These are phyloP conservation scores for Rhagoletis pomonella DNA, from an alignment of 1,140 invertebrate genomes.

Conservation along the genomic window DNA sequence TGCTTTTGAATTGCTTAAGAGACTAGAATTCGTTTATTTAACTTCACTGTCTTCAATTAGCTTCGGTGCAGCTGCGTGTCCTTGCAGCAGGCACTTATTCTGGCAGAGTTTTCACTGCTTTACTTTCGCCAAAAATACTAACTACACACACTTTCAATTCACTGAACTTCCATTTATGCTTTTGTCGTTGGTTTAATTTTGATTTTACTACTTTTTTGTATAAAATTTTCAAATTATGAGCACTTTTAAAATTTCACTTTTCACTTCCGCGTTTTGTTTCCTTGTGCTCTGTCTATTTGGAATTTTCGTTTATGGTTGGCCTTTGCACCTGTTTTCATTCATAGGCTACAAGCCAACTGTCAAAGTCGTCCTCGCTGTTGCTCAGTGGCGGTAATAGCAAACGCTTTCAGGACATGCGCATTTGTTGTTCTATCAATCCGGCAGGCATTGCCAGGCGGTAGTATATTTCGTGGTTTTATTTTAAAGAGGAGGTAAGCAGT, in stretches of 20 bases:
- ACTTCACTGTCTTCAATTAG: too few relatives aligned
- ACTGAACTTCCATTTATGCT: not conserved
- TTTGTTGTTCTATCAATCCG: not conserved
- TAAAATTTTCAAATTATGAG: not conserved
- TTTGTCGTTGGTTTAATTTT: not conserved
- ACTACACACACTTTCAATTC: not conserved
- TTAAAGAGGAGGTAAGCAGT: not conserved
- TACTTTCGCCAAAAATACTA: not conserved
- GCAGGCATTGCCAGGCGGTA: not conserved
- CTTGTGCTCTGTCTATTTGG: not conserved
- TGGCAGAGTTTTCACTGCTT: too few relatives aligned
- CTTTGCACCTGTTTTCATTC: slow-evolving; percentile 46
- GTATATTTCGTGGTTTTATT: not conserved
- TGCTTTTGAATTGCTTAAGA: too few relatives aligned
- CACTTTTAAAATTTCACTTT: slow-evolving; percentile 15
- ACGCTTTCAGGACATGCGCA: not conserved
- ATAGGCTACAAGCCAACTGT: slow-evolving; percentile 1
- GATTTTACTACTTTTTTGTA: not conserved
- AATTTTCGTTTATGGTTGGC: slow-evolving; percentile 25
- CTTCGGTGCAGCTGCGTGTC: not conserved
- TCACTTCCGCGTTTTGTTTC: slow-evolving; percentile 39
- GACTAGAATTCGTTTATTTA: too few relatives aligned
- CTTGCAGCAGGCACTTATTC: not conserved
- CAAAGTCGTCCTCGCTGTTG: slow-evolving; percentile 6
- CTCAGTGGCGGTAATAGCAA: slow-evolving; percentile 40